These are phyloP conservation scores for Scortum barcoo DNA, from an alignment of 2,113 vertebrate genomes.

Conservation along the genomic window DNA sequence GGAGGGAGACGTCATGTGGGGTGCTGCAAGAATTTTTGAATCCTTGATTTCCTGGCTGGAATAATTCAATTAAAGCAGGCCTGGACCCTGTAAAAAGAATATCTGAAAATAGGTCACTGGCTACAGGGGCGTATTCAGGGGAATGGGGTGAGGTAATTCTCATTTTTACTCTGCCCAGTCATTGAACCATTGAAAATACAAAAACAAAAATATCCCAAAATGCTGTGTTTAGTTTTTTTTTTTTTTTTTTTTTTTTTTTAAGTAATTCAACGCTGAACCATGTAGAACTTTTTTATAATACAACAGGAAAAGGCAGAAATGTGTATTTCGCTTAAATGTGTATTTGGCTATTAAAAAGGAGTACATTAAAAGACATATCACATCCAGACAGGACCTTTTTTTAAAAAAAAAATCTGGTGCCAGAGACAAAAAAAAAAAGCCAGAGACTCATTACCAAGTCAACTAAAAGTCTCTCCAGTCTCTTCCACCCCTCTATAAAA, in stretches of 20 bases:
- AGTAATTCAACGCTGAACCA: background rate
- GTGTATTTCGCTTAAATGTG: too few relatives aligned
- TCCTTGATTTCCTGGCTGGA: constrained; percentile 40
- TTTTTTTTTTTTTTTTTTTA: too few relatives aligned
- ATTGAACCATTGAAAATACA: background rate
- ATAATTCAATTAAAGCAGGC: constrained; percentile 66
- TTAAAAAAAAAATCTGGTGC: too few relatives aligned
- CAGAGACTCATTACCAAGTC: constrained; percentile 28
- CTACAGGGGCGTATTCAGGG: constrained; percentile 3
- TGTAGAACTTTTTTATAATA: background rate
- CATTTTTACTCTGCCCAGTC: background rate
- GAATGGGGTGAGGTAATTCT: background rate
- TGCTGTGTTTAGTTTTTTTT: background rate
- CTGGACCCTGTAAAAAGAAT: constrained; percentile 20
- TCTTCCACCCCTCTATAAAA: constrained; percentile 34
- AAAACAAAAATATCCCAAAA: background rate
- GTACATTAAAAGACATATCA: too few relatives aligned
- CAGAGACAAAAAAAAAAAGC: background rate
- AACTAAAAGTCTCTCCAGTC: constrained; percentile 18
- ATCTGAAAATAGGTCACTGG: constrained; percentile 57
- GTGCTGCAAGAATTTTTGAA: constrained; percentile 25
- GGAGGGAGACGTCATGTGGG: background rate
- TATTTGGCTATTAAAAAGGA: too few relatives aligned
- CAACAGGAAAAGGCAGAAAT: too few relatives aligned
- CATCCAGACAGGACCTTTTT: too few relatives aligned